Base-by-base conservation (phyloP, 1,140 invertebrate species). In the Rhagoletis pomonella region DNA sequence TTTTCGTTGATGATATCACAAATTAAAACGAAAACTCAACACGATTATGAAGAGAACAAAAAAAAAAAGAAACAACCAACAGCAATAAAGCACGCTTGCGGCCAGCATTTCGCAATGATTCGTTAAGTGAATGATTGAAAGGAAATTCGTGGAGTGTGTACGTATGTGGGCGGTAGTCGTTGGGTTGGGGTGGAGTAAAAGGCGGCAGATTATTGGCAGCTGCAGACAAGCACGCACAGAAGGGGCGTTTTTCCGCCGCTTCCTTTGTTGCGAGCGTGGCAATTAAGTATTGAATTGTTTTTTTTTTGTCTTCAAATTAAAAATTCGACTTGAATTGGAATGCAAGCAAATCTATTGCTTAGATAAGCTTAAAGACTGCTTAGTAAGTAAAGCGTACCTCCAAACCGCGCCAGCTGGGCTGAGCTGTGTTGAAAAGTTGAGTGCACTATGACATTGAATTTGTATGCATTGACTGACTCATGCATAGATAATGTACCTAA, bases 381-480 rank as follows among this genome's bases (percentile, higher is more conserved):
- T 55, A 10, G 1, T 55, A 69, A 10, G 12, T 29, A 29, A 29
- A 29, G 29, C 29, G 29, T 29, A 29, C 29, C 29, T 29, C 29
- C 29, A 29, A 29, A 29, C 29, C 29, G 7, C 7, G 19, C 64
- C 64, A 67, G 64, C 64, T 39, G 64, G 64, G 19, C 64, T 5
- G 42, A 77, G 47, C 17, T 55, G 69, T 7, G 14, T 4, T 14
- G 29, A 19, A 50, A 81, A 81, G 73, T 55, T 81, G 47, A 81
- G 5, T 81, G 73, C 73, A 81, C 44, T n/a, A 42, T 81, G 73
- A 81, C 73, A 81, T 81, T 81, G 73, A 55, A 81, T 55, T 81
- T 50, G 42, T n/a, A 81, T 55, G 73, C 73, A n/a, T 81, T 7
- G 14, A 81, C 44, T 55, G 47, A 81, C 44, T 55, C 19, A 55